Evolutionary conservation across 2,888 invertebrate species (phyloP).

Genomic region (Cephonodes hylas): DNA sequence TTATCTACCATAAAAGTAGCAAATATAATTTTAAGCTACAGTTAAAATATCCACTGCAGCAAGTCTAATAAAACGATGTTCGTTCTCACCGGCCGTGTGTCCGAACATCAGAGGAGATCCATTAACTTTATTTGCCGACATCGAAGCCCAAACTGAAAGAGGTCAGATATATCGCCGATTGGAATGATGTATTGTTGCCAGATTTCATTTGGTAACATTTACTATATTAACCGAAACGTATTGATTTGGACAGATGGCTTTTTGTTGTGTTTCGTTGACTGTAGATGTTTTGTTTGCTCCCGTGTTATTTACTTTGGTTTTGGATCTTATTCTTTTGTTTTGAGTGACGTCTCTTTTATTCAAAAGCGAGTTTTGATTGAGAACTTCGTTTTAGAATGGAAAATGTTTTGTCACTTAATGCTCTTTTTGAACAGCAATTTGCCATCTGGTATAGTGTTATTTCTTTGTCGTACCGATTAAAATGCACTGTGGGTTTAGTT

Average conservation of each 20-base stretch:
- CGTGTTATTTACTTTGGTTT: no score
- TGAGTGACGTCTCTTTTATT: no score
- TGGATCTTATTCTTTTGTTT: not conserved
- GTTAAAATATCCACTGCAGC: no score
- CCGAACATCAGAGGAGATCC: constrained; percentile 38
- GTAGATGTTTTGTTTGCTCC: not conserved
- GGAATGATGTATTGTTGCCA: constrained; percentile 69
- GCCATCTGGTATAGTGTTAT: no score
- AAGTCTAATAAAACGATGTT: not conserved
- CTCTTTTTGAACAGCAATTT: no score
- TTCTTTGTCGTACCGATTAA: no score
- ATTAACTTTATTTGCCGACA: constrained; percentile 70
- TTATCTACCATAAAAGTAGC: no score
- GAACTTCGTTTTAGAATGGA: no score
- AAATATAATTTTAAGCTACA: no score
- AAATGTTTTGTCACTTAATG: no score
- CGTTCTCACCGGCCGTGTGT: constrained; percentile 30
- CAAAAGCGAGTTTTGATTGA: no score
- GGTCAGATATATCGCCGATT: constrained; percentile 60
- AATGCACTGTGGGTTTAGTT: no score
- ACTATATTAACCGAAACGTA: constrained; percentile 6
- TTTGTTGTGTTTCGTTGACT: not conserved
- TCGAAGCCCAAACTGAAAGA: constrained; percentile 51
- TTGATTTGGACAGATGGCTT: not conserved
- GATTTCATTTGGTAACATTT: constrained; percentile 33